These are phyloP conservation scores for Gracilinanus agilis DNA, from an alignment of 2,113 vertebrate genomes.

Conservation along the genomic window DNA sequence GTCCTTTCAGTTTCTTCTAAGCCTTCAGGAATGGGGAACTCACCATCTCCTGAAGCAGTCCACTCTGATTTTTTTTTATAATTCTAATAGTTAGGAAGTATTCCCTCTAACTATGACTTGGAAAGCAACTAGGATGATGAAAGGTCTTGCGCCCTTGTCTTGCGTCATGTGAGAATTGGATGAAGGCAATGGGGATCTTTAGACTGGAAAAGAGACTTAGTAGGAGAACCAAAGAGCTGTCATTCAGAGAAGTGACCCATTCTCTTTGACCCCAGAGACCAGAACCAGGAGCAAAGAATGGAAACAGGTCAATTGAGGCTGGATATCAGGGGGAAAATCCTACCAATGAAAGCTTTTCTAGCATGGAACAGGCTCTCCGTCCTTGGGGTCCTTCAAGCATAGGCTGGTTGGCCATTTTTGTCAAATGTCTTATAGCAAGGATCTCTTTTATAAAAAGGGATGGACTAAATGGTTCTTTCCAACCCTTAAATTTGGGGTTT, in stretches of 20 bases:
- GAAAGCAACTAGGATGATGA: neutral
- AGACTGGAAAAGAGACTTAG: neutral
- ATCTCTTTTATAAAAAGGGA: neutral
- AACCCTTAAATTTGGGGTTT: neutral
- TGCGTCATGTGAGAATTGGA: neutral
- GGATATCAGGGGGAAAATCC: neutral
- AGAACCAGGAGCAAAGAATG: neutral
- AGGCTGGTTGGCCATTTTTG: neutral
- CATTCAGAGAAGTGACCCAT: neutral
- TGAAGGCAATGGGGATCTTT: neutral
- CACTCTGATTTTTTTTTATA: neutral
- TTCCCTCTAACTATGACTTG: neutral
- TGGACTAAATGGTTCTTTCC: neutral
- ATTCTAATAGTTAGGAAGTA: neutral
- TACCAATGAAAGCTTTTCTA: neutral
- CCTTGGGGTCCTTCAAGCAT: neutral
- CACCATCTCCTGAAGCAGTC: too few relatives aligned
- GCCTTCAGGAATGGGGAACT: neutral
- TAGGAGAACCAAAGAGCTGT: neutral
- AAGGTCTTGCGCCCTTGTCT: neutral
- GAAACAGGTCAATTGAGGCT: neutral
- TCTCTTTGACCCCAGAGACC: neutral
- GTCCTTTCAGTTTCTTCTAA: neutral
- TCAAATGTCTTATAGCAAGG: neutral
- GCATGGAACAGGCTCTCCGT: neutral